phyloP scores from a whole-genome alignment of 1,140 invertebrate genomes.

The Carposina sasakii region DNA sequence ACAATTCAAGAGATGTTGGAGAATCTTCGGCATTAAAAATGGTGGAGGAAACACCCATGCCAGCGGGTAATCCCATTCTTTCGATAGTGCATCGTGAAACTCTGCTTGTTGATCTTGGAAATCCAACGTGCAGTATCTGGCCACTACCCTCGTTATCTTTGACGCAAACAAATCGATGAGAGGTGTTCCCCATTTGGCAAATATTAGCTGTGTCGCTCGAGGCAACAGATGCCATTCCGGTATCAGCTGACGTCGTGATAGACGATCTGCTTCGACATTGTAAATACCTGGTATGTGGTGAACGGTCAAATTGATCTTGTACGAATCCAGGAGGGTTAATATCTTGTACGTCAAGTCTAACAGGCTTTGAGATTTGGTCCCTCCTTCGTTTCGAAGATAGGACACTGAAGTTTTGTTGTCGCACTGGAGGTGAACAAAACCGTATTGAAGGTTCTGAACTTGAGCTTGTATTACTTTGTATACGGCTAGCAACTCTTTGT shows the following conservation, averaged over 20 bases:
- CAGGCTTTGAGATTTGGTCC: neutral
- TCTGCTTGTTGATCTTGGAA: constrained; percentile 10
- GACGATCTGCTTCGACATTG: neutral
- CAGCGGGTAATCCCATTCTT: neutral
- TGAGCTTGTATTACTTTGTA: no score
- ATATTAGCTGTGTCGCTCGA: neutral
- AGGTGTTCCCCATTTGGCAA: neutral
- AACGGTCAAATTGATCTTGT: neutral
- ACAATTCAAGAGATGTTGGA: constrained; percentile 16
- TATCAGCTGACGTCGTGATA: neutral
- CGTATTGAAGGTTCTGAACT: no score
- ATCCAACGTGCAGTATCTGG: constrained; percentile 7
- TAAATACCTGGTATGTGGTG: constrained; percentile 1
- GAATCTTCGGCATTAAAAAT: constrained; percentile 25
- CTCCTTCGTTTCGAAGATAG: neutral
- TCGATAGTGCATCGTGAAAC: constrained; percentile 17
- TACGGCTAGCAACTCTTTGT: no score
- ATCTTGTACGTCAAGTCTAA: neutral
- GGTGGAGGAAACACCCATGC: constrained; percentile 27
- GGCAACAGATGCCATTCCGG: constrained; percentile 6
- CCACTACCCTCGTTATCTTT: neutral
- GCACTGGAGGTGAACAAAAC: no score
- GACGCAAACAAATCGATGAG: constrained; percentile 7
- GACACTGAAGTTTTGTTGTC: neutral
- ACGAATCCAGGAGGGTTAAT: neutral